Percentiles rank a stretch among this genome's conserved stretches.
phyloP scores from a whole-genome alignment of 92 coral and sea anemone genomes.

The Parazoanthus darwini region DNA sequence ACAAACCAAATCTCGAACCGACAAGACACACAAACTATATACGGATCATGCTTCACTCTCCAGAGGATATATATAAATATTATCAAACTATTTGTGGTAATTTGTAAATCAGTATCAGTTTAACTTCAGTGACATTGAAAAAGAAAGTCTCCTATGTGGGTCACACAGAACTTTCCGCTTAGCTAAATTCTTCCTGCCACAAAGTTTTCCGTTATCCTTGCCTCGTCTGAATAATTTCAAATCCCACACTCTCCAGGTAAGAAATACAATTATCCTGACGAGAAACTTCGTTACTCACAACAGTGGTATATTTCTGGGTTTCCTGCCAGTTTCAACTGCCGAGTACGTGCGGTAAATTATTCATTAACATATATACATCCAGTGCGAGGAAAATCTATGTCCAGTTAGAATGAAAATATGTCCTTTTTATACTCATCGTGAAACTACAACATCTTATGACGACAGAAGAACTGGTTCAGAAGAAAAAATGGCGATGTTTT shows the following conservation, averaged over 20 bases:
- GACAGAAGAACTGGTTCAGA: background rate
- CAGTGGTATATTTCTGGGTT: background rate
- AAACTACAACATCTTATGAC: background rate
- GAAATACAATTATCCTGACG: background rate
- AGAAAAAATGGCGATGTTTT: background rate
- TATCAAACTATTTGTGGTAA: no score
- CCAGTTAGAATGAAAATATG: background rate
- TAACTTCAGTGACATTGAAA: background rate
- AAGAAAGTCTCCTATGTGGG: no score
- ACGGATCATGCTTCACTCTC: background rate
- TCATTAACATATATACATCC: background rate
- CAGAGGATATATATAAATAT: background rate
- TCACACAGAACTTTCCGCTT: background rate
- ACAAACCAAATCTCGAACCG: no score
- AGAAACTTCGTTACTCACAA: background rate
- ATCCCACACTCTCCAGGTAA: background rate
- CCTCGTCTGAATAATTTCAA: background rate
- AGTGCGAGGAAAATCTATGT: background rate
- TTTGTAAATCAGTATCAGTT: background rate
- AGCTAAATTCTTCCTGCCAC: background rate
- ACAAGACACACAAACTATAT: no score
- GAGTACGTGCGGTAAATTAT: constrained; percentile 6
- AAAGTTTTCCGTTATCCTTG: background rate
- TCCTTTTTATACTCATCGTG: background rate
- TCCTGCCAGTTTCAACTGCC: constrained; percentile 14